Conservation (phyloP, 2,113 vertebrate genomes). For the Phoenicopterus ruber region DNA sequence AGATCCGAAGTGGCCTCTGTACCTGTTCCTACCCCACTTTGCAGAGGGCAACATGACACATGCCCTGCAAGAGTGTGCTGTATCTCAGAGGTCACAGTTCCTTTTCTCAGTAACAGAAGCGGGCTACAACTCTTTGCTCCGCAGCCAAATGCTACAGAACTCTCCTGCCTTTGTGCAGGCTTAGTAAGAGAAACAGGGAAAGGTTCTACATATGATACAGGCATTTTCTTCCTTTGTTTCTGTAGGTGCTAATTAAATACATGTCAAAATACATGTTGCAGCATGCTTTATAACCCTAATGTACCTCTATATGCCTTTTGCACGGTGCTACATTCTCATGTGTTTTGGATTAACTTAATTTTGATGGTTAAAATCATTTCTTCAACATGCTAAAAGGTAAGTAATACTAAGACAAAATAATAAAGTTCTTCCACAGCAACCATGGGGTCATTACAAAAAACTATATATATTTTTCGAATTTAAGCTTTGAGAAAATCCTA, state of each 20-base stretch:
- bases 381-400: not conserved
- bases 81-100: not conserved
- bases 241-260: not conserved
- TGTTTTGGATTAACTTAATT: not conserved
- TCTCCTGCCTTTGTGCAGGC: not conserved
- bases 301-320: not conserved
- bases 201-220: not conserved
- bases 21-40: not conserved
- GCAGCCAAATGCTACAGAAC: not conserved
- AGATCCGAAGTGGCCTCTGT: not conserved
- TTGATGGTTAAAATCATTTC: not conserved
- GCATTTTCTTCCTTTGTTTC: not conserved
- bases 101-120: not conserved
- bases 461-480: not conserved
- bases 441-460: not conserved
- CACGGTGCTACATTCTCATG: not conserved
- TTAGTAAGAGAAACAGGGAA: not conserved
- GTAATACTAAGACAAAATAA: not conserved
- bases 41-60: not conserved
- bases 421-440: not conserved
- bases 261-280: not conserved
- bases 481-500: not conserved
- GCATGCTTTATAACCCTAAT: not conserved
- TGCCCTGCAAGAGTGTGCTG: rapidly evolving
- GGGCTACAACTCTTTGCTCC: not conserved